Evolutionary conservation across 2,888 invertebrate species (phyloP), one percentile per base, ranked within the genome.

Genomic region (Steinernema carpocapsae): DNA sequence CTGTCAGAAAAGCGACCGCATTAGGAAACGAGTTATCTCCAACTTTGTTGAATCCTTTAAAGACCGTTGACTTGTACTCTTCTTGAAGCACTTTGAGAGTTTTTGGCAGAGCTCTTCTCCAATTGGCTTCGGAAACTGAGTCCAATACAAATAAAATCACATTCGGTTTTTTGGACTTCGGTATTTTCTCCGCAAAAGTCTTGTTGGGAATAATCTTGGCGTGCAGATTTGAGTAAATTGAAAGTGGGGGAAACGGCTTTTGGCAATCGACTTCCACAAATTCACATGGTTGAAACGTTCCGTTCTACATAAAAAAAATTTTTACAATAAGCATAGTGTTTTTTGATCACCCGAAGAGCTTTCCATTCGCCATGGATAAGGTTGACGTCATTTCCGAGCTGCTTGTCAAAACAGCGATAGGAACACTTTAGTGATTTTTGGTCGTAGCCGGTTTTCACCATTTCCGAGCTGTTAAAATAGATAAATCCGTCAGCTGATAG

Each of bases 1-100:
- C 88, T 4, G 85, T 78, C 0, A 88, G 82, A 84, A 89, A 84
- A 0, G 88, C 88, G 14, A 85, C 84, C 1, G 88, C 86, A 74
- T 88, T 88, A 0, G 88, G 86, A 74, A 88, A 88, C 0, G 88
- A 88, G 76, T 89, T 88, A 76, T 88, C 89, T 2, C 87, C 88
- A 10, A 89, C 88, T 80, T 89, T 89, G 72, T 86, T 88, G 81
- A 88, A 88, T 0, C 88, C 89, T 17, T 51, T 73, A 24, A 80
- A 75, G 19, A 79, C 52, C 19, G 43, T 72, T 1, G 77, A 17
- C 0, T 79, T 75, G 37, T 88, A 80, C 14, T 82, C 74, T 1
- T 82, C 59, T 26, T 82, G 48, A 14, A 88, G 79, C 59, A 84
- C 85, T 32, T 78, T 56, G 3, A 84, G 76, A 0, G 88, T 88